phyloP scores from a whole-genome alignment of 2,113 vertebrate species.

The Cebidichthys violaceus region DNA sequence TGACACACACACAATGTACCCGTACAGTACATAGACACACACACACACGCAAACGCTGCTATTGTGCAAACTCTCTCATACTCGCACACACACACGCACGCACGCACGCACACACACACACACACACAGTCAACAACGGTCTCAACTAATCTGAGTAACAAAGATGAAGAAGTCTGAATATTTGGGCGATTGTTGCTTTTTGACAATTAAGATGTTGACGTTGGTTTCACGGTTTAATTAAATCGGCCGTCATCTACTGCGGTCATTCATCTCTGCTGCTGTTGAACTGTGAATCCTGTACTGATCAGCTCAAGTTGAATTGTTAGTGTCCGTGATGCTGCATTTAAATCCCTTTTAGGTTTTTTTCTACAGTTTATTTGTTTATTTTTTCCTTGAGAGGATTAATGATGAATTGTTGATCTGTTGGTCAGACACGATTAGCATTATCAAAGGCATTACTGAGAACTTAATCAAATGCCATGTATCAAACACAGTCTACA shows the following conservation, averaged over 20 bases:
- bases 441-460: neutral
- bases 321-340: no score
- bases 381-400: neutral
- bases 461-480: neutral
- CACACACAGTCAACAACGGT: neutral
- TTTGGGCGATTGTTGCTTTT: slow-evolving; percentile 37
- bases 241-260: neutral
- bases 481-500: neutral
- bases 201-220: slow-evolving; percentile 1
- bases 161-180: neutral
- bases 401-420: neutral
- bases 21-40: slow-evolving; percentile 32
- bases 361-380: neutral
- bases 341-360: neutral
- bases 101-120: slow-evolving; percentile 22
- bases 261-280: slow-evolving; percentile 7
- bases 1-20: slow-evolving; percentile 27
- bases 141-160: slow-evolving; percentile 6
- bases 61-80: slow-evolving; percentile 24
- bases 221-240: neutral
- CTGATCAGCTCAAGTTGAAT: neutral
- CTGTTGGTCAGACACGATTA: neutral
- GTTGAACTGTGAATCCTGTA: neutral
- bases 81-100: neutral
- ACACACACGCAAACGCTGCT: slow-evolving; percentile 8